Base-by-base conservation (phyloP, 2,113 vertebrate genomes). In the Zosterops pallidus region DNA sequence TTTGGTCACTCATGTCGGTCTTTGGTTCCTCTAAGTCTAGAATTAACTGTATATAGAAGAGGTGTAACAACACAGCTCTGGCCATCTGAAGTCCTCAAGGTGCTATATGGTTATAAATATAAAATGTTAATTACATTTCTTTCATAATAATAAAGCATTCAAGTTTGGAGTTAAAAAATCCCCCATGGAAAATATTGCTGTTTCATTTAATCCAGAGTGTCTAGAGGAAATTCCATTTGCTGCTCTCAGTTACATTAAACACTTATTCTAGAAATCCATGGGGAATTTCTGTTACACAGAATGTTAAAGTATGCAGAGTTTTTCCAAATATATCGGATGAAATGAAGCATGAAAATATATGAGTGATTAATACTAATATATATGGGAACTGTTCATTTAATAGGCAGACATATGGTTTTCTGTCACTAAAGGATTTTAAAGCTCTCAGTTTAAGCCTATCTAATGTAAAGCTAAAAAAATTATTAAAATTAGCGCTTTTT, bases 111-210 rank as follows among this genome's bases (percentile, higher is more conserved):
- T 77, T 80, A 56, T 52, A 79, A 91, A 80, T 65, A 83, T 10
- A 62, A 91, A 84, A 12, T 49, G 31, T 83, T 94, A 96, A 88
- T 93, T 94, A 83, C 26, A 63, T 83, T 89, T 81, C 7, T 65
- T 89, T 76, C 53, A 25, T 68, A 72, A 57, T 82, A 82, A 69
- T 69, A 89, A 85, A 90, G 3, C 17, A 28, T 35, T 92, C 44
- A 59, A 62, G 8, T 85, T 78, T 94, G 64, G 20, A 90, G 81
- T 83, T 80, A 4, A 82, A 91, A 94, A 78, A 77, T 77, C 8
- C 82, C 86, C 71, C 17, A 47, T 22, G 71, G 94, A 63, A 90
- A 94, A 90, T 59, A 41, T 28, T 52, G 33, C 52, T 88, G 20
- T 88, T 96, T 83, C 71, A 63, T 86, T 93, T 90, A 93, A 93